Evolutionary conservation across 2,797 vertebrate species (phyloP).

Genomic region (Oophaga sylvatica): DNA sequence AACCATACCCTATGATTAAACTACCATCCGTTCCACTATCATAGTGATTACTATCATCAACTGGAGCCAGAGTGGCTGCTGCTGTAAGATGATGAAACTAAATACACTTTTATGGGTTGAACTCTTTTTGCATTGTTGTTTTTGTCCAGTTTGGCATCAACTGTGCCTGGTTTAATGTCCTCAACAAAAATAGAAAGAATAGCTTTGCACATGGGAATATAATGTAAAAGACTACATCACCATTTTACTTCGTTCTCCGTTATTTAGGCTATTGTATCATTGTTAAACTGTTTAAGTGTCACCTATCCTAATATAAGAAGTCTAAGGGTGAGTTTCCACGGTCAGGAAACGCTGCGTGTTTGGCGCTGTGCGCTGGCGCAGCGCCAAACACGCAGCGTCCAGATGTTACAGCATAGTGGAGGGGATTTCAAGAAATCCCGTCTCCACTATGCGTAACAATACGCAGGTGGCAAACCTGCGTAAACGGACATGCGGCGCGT

Average conservation of each 20-base stretch:
- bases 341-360: too few relatives aligned
- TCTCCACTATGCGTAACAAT: too few relatives aligned
- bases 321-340: too few relatives aligned
- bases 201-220: background rate
- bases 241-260: background rate
- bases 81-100: slow-evolving; percentile 23
- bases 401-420: too few relatives aligned
- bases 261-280: slow-evolving; percentile 22
- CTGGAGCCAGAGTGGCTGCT: slow-evolving; percentile 22
- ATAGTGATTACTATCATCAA: background rate
- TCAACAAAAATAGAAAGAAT: slow-evolving; percentile 11
- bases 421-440: too few relatives aligned
- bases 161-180: background rate
- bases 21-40: background rate
- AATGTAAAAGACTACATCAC: slow-evolving; percentile 5
- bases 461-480: too few relatives aligned
- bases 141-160: background rate
- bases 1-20: background rate
- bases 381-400: too few relatives aligned
- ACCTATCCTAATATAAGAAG: slow-evolving; percentile 1
- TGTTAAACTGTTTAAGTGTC: slow-evolving; percentile 24
- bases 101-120: background rate
- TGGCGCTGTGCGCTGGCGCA: too few relatives aligned
- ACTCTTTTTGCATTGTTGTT: background rate
- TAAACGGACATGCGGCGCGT: too few relatives aligned